These are phyloP conservation scores for Lagorchestes hirsutus DNA, from an alignment of 2,797 vertebrate species.

Conservation along the genomic window DNA sequence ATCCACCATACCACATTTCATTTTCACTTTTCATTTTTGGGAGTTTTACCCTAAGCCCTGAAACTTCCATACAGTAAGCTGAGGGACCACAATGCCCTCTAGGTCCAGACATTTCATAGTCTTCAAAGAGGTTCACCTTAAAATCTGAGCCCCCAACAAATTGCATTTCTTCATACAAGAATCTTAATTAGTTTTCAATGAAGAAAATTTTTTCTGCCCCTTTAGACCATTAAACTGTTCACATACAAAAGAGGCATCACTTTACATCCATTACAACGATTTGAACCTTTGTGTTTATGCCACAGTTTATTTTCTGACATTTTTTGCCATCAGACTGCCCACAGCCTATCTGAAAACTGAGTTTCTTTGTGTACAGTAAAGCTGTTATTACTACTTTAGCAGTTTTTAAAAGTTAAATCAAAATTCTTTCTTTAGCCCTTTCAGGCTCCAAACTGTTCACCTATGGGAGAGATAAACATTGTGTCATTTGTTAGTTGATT, in stretches of 20 bases:
- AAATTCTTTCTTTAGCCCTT: not conserved
- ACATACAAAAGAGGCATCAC: not conserved
- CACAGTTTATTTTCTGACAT: not conserved
- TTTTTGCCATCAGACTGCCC: not conserved
- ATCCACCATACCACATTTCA: not conserved
- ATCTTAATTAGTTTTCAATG: not conserved
- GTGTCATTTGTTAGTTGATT: not conserved
- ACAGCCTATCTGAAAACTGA: not conserved
- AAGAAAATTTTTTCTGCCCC: not conserved
- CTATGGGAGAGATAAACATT: not conserved
- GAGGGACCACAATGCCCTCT: not conserved
- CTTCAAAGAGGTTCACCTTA: not conserved
- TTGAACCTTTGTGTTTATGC: not conserved
- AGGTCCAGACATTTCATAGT: not conserved
- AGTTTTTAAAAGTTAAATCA: not conserved
- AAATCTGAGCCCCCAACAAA: not conserved
- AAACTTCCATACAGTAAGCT: not conserved
- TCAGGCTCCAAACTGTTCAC: not conserved
- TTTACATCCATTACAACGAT: not conserved
- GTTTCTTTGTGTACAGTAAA: not conserved
- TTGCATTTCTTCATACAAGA: not conserved
- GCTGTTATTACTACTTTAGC: not conserved
- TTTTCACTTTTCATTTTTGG: not conserved
- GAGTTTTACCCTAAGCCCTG: not conserved
- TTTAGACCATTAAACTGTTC: not conserved